Evolutionary conservation across 35 echinoderm and acorn worm genomes (phyloP), one percentile per base, ranked within the genome.

Genomic region (Stichopus chloronotus): DNA sequence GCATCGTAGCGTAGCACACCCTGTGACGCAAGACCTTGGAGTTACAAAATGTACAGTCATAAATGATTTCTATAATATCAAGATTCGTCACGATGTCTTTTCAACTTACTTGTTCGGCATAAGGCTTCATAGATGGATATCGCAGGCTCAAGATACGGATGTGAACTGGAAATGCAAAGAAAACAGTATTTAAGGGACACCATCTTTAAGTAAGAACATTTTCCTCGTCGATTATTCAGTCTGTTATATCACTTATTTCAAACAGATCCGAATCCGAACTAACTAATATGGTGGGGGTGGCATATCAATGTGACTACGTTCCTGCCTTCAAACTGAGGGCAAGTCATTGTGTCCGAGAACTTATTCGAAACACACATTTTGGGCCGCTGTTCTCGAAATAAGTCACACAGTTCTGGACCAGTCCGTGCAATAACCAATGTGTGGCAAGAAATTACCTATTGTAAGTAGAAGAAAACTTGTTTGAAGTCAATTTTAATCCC

Each of bases 61-160:
- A 43, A 43, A 43, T 43, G 30, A 2, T 71, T 81, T 81, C 11
- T 25, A 25, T 0, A n/a, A 81, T 25, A 25, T 81, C 23, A n/a
- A 11, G 9, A n/a, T n/a, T 17, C 78, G 25, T 17, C 11, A 11
- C 65, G n/a, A 71, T 11, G 65, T 11, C 1, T 71, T 71, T 4
- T n/a, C 65, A 71, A 56, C 84, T 59, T 87, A 87, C 68, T 55
- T 21, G 87, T 52, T 90, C 87, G 17, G 87, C 22, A 10, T 72
- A 90, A 13, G 87, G 87, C 72, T 76, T 69, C 87, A 90, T 90
- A 53, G 59, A 72, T 5, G 87, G 87, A 30, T 90, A 90, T 25
- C 4, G 5, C 19, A 90, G 61, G 7, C 21, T 90, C 61, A 90
- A 22, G 52, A 71, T 72, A 3, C 87, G 87, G 16, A 90, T 90